Percentiles rank a stretch among this genome's conserved stretches.
phyloP scores from a whole-genome alignment of 2,113 vertebrate genomes.

The Dendrocopos noguchii region DNA sequence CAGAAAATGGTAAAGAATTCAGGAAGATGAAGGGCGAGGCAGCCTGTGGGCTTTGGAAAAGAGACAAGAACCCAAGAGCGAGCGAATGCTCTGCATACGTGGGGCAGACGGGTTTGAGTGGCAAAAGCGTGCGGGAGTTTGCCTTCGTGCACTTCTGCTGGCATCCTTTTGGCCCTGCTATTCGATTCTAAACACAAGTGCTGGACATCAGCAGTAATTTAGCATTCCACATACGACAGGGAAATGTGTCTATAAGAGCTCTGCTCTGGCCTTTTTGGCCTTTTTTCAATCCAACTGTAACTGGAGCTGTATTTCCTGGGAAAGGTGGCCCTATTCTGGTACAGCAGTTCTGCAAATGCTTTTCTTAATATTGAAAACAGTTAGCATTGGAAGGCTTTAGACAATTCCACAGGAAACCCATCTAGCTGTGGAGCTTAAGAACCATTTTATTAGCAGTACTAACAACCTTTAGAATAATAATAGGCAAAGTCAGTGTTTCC shows the following conservation, averaged over 20 bases:
- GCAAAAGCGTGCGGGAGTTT: not conserved
- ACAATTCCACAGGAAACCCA: conserved; percentile 72
- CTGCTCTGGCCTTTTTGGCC: conserved; percentile 37
- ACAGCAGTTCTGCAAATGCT: conserved; percentile 57
- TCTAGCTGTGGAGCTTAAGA: conserved; percentile 58
- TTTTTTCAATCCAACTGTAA: conserved; percentile 56
- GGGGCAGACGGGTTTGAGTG: not conserved
- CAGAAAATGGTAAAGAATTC: conserved; percentile 70
- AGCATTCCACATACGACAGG: conserved; percentile 21
- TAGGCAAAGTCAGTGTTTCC: conserved; percentile 48
- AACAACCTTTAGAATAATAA: conserved; percentile 63
- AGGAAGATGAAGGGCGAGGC: conserved; percentile 68
- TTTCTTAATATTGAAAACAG: conserved; percentile 64
- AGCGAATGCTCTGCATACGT: not conserved
- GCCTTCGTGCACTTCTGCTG: not conserved
- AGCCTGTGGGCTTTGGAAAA: conserved; percentile 64
- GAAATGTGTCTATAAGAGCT: conserved; percentile 51
- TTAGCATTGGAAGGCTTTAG: conserved; percentile 57
- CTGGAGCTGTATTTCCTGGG: conserved; percentile 58
- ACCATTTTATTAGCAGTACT: conserved; percentile 64
- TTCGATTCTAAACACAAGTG: not conserved
- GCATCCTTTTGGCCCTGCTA: not conserved
- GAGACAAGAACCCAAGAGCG: conserved; percentile 34
- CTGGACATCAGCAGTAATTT: conserved; percentile 17
- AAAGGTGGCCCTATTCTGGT: conserved; percentile 58